These are phyloP conservation scores for Porphyrio hochstetteri DNA, from an alignment of 2,113 vertebrate species.

Conservation along the genomic window DNA sequence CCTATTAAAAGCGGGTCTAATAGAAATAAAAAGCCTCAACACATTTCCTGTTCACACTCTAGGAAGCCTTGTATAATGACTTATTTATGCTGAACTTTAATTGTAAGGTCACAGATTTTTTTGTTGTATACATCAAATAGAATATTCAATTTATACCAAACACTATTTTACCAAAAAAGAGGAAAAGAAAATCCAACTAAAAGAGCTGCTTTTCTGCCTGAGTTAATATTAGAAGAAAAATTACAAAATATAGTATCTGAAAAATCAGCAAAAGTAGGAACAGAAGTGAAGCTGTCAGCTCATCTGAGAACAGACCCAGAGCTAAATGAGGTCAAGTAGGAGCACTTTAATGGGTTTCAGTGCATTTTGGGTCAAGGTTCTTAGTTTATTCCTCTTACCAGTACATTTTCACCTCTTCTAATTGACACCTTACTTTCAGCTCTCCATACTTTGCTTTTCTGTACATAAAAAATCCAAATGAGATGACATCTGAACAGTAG, in stretches of 20 bases:
- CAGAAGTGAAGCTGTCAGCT: neutral
- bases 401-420: neutral
- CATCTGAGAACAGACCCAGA: neutral
- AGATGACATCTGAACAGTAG: neutral
- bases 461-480: neutral
- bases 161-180: neutral
- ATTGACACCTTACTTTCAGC: neutral
- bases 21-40: neutral
- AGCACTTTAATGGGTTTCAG: neutral
- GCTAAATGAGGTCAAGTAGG: neutral
- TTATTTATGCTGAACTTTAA: conserved; percentile 36
- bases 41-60: neutral
- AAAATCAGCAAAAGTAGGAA: neutral
- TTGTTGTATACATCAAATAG: conserved; percentile 25
- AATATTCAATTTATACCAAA: conserved; percentile 51
- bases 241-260: neutral
- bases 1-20: neutral
- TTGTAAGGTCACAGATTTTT: neutral
- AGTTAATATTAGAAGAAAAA: conserved; percentile 10
- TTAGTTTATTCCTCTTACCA: neutral
- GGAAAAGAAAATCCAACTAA: neutral
- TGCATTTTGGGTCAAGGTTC: neutral
- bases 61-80: conserved; percentile 1
- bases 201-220: neutral
- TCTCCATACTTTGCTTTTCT: neutral